Conservation (phyloP, 2,888 invertebrate species). For the Rapana venosa region DNA sequence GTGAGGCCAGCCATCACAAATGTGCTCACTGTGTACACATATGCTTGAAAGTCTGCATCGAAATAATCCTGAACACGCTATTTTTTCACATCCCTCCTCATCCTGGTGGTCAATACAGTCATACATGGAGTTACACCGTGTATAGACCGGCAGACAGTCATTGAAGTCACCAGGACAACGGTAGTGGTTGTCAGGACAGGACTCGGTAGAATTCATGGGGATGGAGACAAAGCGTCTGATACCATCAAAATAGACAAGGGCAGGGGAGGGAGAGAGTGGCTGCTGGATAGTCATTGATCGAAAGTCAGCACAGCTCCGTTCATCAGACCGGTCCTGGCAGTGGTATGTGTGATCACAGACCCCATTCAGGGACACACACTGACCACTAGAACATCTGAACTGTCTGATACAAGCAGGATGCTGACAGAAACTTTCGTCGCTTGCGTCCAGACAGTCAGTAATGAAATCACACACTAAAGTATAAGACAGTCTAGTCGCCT, state of each 20-base stretch:
- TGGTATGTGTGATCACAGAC: background rate
- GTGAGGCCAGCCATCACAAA: slow-evolving; percentile 25
- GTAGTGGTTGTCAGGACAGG: background rate
- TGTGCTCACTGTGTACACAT: background rate
- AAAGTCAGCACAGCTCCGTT: background rate
- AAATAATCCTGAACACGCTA: background rate
- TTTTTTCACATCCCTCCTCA: slow-evolving; percentile 6
- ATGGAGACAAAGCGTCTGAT: background rate
- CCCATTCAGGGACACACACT: background rate
- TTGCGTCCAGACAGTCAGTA: background rate
- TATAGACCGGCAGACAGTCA: slow-evolving; percentile 16
- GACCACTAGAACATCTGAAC: background rate
- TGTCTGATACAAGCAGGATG: background rate
- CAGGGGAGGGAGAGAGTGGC: background rate
- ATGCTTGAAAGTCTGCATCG: background rate
- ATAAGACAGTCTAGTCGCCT: background rate
- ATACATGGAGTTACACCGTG: background rate
- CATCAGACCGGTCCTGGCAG: background rate
- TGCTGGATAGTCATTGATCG: no score
- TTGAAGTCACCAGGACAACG: slow-evolving; percentile 7
- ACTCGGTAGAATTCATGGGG: background rate
- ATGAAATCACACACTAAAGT: background rate
- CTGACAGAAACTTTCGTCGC: background rate
- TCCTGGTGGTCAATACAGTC: slow-evolving; percentile 14
- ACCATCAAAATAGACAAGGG: background rate